phyloP scores from a whole-genome alignment of 2,888 invertebrate genomes.

The Julus scanicus region DNA sequence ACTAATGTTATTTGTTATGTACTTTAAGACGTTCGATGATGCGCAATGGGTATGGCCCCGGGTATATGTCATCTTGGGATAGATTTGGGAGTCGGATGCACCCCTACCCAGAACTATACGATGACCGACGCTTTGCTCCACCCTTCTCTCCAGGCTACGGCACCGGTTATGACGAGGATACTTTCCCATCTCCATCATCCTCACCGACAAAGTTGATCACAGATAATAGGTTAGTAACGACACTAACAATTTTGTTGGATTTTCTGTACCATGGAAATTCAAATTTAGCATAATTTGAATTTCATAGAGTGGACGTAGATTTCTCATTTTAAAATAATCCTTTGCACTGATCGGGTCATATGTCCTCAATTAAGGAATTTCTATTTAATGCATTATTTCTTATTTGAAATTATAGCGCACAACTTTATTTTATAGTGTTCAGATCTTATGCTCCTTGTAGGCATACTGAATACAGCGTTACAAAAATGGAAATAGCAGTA shows the following conservation, averaged over 20 bases:
- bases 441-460: too few relatives aligned
- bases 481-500: too few relatives aligned
- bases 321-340: too few relatives aligned
- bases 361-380: too few relatives aligned
- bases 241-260: neutral
- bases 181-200: slow-evolving; percentile 15
- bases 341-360: too few relatives aligned
- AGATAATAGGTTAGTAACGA: neutral
- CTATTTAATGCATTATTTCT: too few relatives aligned
- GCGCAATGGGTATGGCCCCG: neutral
- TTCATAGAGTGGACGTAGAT: too few relatives aligned
- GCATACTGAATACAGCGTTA: too few relatives aligned
- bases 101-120: slow-evolving; percentile 28
- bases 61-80: slow-evolving; percentile 48
- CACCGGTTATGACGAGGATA: slow-evolving; percentile 49
- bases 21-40: neutral
- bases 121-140: slow-evolving; percentile 20
- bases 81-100: slow-evolving; percentile 46
- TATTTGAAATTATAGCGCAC: too few relatives aligned
- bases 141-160: neutral
- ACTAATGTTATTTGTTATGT: neutral
- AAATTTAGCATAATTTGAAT: too few relatives aligned
- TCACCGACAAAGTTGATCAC: neutral
- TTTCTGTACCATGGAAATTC: too few relatives aligned
- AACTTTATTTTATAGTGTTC: too few relatives aligned